Base-by-base conservation (phyloP, 2,113 vertebrate genomes). In the Telmatochromis bifrenatus region DNA sequence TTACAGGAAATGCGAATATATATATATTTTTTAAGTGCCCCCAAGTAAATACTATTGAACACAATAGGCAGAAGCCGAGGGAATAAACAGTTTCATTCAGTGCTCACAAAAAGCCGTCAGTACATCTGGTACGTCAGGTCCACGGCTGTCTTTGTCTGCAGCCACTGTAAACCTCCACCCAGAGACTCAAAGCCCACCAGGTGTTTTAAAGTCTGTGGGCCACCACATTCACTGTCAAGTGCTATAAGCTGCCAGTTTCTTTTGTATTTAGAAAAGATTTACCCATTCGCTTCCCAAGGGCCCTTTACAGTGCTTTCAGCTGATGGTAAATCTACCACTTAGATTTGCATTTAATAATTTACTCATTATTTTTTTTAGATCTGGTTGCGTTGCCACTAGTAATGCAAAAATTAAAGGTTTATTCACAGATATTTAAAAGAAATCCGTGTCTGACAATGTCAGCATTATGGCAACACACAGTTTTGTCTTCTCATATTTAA, bases 141-240 rank as follows among this genome's bases (percentile, higher is more conserved):
- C 26, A 54, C 26, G 11, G 83, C 88, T 58, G 91, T 85, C 81
- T 91, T 83, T 82, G 82, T 95, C 92, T 81, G 85, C 73, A 84
- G 79, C 79, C 5, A 86, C 85, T 93, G 90, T 94, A 93, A 95
- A 95, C 62, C 68, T 60, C 77, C 90, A 88, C 49, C 56, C 54
- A 60, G 89, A 87, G 83, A 15, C 88, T 79, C 51, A 85, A 91
- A 89, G 80, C 86, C 84, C 93, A 91, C 93, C 94, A 94, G 94
- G 96, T 95, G 94, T 94, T 92, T 93, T 79, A 75, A 87, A 53
- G 86, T 79, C 87, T 92, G 13, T 81, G 65, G 90, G 83, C 62
- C 42, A 90, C 53, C 90, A 84, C 92, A 94, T 91, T 95, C 93
- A 93, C 90, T 88, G 93, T 94, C 92, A 92, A 95, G 91, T 85